These are phyloP conservation scores for Diorhabda elongata DNA, from an alignment of 1,140 invertebrate genomes.

Conservation along the genomic window DNA sequence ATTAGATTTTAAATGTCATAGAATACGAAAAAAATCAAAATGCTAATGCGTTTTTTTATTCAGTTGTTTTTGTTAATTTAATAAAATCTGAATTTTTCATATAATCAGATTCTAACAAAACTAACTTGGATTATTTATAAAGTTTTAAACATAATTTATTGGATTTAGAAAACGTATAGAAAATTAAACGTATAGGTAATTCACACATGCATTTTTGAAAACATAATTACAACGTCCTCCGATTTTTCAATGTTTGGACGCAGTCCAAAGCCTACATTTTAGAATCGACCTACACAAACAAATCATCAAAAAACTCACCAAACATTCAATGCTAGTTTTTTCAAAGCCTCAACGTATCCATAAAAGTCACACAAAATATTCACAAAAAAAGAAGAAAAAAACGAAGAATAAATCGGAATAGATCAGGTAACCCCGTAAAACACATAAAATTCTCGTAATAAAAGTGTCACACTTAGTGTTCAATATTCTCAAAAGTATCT, in stretches of 20 bases:
- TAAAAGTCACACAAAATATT: not conserved
- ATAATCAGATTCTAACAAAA: too few species aligned
- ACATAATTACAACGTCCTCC: not conserved
- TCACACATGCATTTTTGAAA: not conserved
- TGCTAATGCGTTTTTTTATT: too few species aligned
- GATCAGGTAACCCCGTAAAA: not conserved
- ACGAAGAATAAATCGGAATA: not conserved
- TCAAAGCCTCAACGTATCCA: not conserved
- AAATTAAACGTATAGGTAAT: too few species aligned
- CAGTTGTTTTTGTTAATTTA: too few species aligned
- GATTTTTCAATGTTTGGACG: not conserved
- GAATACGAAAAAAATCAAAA: too few species aligned
- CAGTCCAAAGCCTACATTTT: not conserved
- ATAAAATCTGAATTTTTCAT: too few species aligned
- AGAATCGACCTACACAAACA: not conserved
- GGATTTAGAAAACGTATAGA: too few species aligned
- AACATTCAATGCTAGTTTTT: not conserved
- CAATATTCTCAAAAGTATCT: not conserved
- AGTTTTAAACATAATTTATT: too few species aligned
- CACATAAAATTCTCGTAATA: not conserved
- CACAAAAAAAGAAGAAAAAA: not conserved
- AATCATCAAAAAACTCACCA: not conserved
- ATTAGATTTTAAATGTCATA: too few species aligned
- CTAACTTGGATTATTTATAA: too few species aligned
- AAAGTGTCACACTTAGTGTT: not conserved